phyloP scores from a whole-genome alignment of 2,113 vertebrate species.

The Macrotus californicus region DNA sequence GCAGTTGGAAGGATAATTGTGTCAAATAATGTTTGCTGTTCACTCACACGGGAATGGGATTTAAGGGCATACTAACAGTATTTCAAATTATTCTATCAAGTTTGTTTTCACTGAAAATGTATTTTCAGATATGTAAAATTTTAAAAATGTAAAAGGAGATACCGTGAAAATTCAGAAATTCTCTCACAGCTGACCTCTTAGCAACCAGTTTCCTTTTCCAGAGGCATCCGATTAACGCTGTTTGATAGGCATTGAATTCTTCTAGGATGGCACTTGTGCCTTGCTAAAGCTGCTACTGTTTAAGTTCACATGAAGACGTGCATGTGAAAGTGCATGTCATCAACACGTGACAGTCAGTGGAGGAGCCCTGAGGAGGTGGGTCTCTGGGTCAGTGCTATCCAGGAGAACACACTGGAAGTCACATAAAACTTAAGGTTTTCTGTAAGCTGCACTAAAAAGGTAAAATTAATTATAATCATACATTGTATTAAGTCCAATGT shows the following conservation, averaged over 20 bases:
- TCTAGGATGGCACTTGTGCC: not conserved
- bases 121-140: not conserved
- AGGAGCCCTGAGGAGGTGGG: not conserved
- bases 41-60: not conserved
- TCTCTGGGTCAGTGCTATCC: not conserved
- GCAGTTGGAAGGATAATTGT: not conserved
- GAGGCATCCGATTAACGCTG: not conserved
- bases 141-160: not conserved
- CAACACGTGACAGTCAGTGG: not conserved
- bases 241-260: not conserved
- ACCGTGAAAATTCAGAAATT: not conserved
- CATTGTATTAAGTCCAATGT: not conserved
- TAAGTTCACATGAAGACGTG: not conserved
- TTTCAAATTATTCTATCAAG: not conserved
- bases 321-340: not conserved
- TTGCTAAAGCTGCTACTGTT: not conserved
- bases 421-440: not conserved
- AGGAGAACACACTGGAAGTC: not conserved
- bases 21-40: not conserved
- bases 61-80: not conserved
- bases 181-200: not conserved
- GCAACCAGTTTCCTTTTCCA: not conserved
- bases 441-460: not conserved
- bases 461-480: not conserved
- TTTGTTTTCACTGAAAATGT: conserved; percentile 8